Percentiles rank a stretch among this genome's conserved stretches.
Conservation (phyloP, 2,888 invertebrate genomes). For the Troides helena region DNA sequence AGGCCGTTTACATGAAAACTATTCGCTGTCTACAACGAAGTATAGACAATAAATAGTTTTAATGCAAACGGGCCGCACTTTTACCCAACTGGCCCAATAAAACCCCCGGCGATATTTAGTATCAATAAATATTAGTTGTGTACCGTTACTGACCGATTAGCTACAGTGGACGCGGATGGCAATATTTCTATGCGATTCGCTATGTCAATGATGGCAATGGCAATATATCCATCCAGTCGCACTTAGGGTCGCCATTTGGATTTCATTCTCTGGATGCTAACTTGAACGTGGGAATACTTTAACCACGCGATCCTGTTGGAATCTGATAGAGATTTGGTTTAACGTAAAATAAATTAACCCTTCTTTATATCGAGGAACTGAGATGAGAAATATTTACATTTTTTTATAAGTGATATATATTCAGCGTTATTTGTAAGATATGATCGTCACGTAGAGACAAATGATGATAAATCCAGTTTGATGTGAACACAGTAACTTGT, state of each 20-base stretch:
- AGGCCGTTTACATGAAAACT: no score
- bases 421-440: no score
- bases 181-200: conserved; percentile 41
- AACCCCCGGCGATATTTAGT: conserved; percentile 69
- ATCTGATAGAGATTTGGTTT: background rate
- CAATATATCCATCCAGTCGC: conserved; percentile 52
- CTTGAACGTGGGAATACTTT: conserved; percentile 16
- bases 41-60: conserved; percentile 32
- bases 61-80: conserved; percentile 55
- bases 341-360: no score
- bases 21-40: conserved; percentile 4
- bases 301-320: background rate
- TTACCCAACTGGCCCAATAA: conserved; percentile 63
- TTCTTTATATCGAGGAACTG: no score
- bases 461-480: no score
- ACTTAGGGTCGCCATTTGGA: conserved; percentile 33
- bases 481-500: no score
- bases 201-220: conserved; percentile 42
- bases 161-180: conserved; percentile 41
- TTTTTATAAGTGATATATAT: no score
- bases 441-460: no score
- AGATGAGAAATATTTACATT: no score
- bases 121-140: conserved; percentile 64
- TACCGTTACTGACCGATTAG: conserved; percentile 62
- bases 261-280: conserved; percentile 14